Conservation (phyloP, 2,797 vertebrate genomes). For the Scomberomorus guttatus region DNA sequence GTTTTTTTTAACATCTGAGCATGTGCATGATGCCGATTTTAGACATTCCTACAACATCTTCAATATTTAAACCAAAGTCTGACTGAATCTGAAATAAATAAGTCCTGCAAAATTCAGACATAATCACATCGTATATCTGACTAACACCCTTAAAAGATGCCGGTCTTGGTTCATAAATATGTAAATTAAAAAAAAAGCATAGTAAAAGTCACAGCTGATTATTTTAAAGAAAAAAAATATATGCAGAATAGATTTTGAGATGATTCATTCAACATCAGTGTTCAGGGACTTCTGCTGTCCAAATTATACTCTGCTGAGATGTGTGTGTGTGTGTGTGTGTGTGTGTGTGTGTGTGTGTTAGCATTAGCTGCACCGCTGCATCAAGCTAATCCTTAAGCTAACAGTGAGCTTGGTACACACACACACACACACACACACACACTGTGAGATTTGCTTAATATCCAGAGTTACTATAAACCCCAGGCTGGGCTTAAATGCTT, state of each 20-base stretch:
- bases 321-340: constrained; percentile 23
- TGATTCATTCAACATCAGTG: neutral
- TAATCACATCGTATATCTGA: neutral
- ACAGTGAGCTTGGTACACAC: constrained; percentile 21
- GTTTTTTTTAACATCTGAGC: neutral
- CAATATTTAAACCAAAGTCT: too few relatives aligned
- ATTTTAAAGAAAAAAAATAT: neutral
- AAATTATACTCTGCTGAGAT: constrained; percentile 6
- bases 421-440: constrained; percentile 34
- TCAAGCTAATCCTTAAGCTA: constrained; percentile 65
- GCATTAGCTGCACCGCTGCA: constrained; percentile 62
- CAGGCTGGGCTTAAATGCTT: constrained; percentile 56
- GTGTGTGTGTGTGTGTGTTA: constrained; percentile 47
- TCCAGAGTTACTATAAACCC: constrained; percentile 53
- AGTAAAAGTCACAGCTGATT: neutral
- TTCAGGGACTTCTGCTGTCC: constrained; percentile 2
- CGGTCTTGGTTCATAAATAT: constrained; percentile 27
- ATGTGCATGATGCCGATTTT: too few relatives aligned
- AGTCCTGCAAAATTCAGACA: neutral
- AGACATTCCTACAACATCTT: too few relatives aligned
- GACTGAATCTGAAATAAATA: neutral
- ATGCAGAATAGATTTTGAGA: neutral
- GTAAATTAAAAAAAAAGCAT: constrained; percentile 17
- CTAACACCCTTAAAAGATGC: constrained; percentile 9
- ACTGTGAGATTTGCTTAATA: constrained; percentile 48